These are phyloP conservation scores for Chloropsis cyanopogon DNA, from an alignment of 2,113 vertebrate genomes.

Conservation along the genomic window DNA sequence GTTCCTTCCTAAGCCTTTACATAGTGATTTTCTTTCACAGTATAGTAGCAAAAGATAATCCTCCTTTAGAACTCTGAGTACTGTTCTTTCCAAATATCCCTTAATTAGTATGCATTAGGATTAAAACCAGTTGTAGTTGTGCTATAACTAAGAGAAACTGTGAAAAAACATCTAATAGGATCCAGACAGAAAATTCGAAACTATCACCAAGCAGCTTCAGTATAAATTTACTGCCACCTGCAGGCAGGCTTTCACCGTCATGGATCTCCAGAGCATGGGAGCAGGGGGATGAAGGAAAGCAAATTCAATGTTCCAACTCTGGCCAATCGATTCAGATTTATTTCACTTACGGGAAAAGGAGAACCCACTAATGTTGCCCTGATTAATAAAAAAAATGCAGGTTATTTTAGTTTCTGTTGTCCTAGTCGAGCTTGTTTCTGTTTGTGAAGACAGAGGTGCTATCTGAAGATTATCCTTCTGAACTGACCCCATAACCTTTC, in stretches of 20 bases:
- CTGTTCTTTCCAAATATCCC: constrained; percentile 54
- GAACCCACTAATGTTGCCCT: neutral
- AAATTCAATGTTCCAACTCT: neutral
- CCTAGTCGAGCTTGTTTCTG: neutral
- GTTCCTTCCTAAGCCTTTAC: constrained; percentile 66
- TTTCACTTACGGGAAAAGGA: neutral
- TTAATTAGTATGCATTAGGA: constrained; percentile 70
- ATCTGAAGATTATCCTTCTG: neutral
- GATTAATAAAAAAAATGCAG: neutral
- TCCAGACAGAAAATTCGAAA: neutral
- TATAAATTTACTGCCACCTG: constrained; percentile 74
- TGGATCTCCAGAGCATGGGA: neutral
- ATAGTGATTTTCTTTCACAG: constrained; percentile 58
- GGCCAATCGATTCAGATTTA: neutral
- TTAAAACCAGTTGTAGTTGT: constrained; percentile 56
- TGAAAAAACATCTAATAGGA: neutral
- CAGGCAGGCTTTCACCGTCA: constrained; percentile 64
- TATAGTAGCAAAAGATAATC: constrained; percentile 68
- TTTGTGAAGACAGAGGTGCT: neutral
- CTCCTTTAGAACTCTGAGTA: constrained; percentile 55
- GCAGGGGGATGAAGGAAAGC: neutral
- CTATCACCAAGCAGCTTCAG: neutral
- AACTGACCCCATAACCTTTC: neutral
- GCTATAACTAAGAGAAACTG: constrained; percentile 13
- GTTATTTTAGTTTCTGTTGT: neutral